Percentiles rank a stretch among this genome's conserved stretches.
These are phyloP conservation scores for Chiroxiphia lanceolata DNA, from an alignment of 2,797 vertebrate genomes.

Conservation along the genomic window DNA sequence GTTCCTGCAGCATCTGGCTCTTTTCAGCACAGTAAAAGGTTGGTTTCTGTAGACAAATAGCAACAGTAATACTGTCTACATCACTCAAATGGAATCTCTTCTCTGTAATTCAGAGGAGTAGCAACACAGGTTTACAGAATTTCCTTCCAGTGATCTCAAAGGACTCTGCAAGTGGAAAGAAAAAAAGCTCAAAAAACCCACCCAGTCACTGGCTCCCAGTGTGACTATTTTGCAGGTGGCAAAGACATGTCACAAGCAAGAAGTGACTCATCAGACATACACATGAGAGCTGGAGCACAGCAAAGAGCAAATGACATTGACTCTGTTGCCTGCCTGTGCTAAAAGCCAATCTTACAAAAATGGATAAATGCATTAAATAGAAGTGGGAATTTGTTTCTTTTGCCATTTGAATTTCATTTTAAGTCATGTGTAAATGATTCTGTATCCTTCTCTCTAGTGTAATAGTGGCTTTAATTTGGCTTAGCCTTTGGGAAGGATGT, in stretches of 20 bases:
- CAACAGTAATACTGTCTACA: constrained; percentile 14
- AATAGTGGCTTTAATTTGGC: not conserved
- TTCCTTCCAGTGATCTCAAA: constrained; percentile 29
- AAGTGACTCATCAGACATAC: not conserved
- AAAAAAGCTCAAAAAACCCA: not conserved
- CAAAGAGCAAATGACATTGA: not conserved
- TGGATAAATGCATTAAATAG: not conserved
- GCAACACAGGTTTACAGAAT: constrained; percentile 12
- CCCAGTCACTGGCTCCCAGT: not conserved
- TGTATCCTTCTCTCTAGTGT: not conserved
- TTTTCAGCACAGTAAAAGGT: constrained; percentile 22
- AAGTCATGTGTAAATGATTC: not conserved
- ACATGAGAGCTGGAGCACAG: not conserved
- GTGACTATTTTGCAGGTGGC: constrained; percentile 13
- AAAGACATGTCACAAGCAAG: constrained; percentile 18
- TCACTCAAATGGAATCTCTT: constrained; percentile 20
- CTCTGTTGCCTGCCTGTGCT: not conserved
- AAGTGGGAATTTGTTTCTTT: not conserved
- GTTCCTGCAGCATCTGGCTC: constrained; percentile 15
- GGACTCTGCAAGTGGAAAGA: not conserved
- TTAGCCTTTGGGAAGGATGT: constrained; percentile 5
- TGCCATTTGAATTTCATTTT: constrained; percentile 1
- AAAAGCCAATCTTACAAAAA: not conserved
- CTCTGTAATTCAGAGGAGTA: constrained; percentile 35
- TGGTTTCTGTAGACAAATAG: not conserved